Percentiles rank a stretch among this genome's conserved stretches.
phyloP scores from a whole-genome alignment of 2,113 vertebrate genomes.

The Dasyurus viverrinus region DNA sequence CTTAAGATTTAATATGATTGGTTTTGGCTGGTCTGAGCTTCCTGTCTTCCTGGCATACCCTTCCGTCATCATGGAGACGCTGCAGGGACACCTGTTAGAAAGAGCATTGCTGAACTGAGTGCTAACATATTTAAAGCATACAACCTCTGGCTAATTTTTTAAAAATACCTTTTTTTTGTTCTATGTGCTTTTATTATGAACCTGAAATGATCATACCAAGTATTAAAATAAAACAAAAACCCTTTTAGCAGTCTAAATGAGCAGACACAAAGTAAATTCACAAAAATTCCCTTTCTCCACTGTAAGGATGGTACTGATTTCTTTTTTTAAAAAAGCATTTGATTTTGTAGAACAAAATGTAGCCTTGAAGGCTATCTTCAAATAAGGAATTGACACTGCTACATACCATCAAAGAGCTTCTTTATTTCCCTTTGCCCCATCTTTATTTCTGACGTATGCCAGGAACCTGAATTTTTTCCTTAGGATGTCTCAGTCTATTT shows the following conservation, averaged over 20 bases:
- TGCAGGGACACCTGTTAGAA: conserved; percentile 77
- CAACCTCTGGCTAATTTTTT: background rate
- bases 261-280: background rate
- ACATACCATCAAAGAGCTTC: background rate
- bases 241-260: background rate
- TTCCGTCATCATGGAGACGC: conserved; percentile 62
- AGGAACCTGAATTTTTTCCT: too few species aligned
- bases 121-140: conserved; percentile 4
- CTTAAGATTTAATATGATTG: conserved; percentile 48
- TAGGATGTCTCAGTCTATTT: too few species aligned
- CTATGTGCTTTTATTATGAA: background rate
- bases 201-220: background rate
- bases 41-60: conserved; percentile 72
- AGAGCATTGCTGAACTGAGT: conserved; percentile 59
- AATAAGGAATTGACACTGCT: too few species aligned
- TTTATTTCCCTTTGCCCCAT: background rate
- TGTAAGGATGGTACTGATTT: background rate
- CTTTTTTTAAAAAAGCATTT: background rate
- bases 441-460: too few species aligned
- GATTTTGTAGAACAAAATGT: background rate
- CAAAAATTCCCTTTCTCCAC: background rate
- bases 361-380: background rate
- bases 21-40: conserved; percentile 68
- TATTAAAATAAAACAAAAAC: background rate
- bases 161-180: background rate